A percentile compares a stretch with the other conserved stretches of the same genome.
Evolutionary conservation across 2,797 vertebrate genomes (phyloP).

Genomic region (Onychomys torridus): DNA sequence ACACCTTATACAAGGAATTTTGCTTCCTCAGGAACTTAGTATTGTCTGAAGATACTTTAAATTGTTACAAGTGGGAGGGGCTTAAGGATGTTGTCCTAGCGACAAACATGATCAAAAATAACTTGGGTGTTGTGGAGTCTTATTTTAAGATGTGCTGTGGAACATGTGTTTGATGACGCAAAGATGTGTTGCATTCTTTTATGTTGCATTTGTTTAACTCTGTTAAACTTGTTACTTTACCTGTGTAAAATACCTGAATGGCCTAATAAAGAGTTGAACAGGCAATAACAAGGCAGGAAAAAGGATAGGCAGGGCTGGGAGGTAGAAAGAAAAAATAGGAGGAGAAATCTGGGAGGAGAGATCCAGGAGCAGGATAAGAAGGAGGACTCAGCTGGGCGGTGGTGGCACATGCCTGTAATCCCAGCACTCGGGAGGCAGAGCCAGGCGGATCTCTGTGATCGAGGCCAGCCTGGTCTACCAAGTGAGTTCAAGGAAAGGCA

Average conservation of each 20-base stretch:
- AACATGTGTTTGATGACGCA: not conserved
- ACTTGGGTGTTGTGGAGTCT: not conserved
- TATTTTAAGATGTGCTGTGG: not conserved
- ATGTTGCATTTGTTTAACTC: not conserved
- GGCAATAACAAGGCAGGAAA: not conserved
- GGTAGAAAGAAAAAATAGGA: not conserved
- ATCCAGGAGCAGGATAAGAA: not conserved
- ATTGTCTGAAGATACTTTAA: not conserved
- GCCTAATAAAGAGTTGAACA: not conserved
- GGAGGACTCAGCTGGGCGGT: not conserved
- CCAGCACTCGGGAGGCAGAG: too few species aligned
- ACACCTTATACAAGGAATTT: not conserved
- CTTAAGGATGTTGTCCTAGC: not conserved
- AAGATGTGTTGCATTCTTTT: not conserved
- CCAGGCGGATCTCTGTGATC: too few species aligned
- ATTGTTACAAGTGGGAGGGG: not conserved
- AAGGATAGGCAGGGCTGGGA: too few species aligned
- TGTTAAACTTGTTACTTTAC: not conserved
- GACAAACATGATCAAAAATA: not conserved
- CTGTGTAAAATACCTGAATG: not conserved
- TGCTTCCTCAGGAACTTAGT: not conserved
- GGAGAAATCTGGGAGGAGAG: not conserved
- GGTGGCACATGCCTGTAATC: too few species aligned
- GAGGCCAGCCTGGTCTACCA: too few species aligned
- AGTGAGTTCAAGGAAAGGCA: too few species aligned